Evolutionary conservation across 2,888 invertebrate species (phyloP), one percentile per base, ranked within the genome.

Genomic region (Pachliopta kotzebuea): DNA sequence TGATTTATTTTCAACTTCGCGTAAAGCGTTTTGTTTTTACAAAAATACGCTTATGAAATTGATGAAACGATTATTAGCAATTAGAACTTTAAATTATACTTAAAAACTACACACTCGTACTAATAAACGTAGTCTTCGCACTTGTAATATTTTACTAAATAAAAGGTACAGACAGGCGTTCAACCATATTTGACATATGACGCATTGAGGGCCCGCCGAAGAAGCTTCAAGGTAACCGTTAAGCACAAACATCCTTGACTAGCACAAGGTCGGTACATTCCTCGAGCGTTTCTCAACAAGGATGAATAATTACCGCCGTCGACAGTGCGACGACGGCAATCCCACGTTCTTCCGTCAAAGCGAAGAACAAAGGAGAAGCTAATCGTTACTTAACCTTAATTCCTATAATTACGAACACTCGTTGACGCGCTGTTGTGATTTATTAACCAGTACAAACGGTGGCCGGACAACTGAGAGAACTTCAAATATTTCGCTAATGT

Each of bases 331-430:
- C 65, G 61, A 58, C 65, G 55, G 59, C 62, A 63, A 80, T 81
- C 83, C 78, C 85, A 86, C 86, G 81, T 79, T 80, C 79, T 78
- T 79, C 79, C 76, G 72, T 70, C 72, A 74, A 74, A 71, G 72
- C 67, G 70, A 74, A 80, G 84, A 86, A 88, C 88, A 89, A 88
- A 88, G 84, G 80, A 80, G 78, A 76, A 72, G 71, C 75, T 85
- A 86, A 86, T 87, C 79, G 81, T 86, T 86, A 81, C 79, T 89
- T 88, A 90, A 82, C 89, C 88, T 79, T 88, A 90, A 90, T 90
- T 89, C 81, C 86, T 81, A 83, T 90, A 89, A 90, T 89, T 87
- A 88, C 83, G 75, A 68, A 69, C 67, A 56, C 60, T 56, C 76
- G 82, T 80, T 82, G 84, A 85, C 86, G 81, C 81, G 85, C 83